Evolutionary conservation across 2,113 vertebrate species (phyloP).

Genomic region (Coturnix japonica): DNA sequence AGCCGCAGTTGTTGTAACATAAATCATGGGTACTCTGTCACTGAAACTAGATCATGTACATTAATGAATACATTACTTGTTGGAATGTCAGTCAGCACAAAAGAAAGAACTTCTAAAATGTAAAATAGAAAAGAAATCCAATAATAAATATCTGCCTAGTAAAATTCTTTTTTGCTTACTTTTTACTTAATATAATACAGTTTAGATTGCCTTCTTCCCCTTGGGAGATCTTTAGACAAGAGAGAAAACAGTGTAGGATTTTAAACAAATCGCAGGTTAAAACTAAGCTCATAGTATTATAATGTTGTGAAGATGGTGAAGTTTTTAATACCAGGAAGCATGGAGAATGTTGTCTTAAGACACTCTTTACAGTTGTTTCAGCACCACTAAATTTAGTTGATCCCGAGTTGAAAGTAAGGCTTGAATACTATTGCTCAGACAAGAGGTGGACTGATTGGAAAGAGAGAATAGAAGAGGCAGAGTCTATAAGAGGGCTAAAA

Average conservation of each 20-base stretch:
- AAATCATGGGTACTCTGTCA: neutral
- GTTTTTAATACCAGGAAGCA: neutral
- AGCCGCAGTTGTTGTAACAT: neutral
- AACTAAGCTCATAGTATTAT: neutral
- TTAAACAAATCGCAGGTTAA: neutral
- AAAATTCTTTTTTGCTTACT: neutral
- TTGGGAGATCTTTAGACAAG: neutral
- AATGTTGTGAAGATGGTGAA: neutral
- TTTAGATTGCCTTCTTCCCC: neutral
- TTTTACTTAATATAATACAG: neutral
- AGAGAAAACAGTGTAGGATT: neutral
- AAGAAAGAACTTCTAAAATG: neutral
- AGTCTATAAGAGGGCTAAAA: constrained; percentile 7
- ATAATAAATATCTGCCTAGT: neutral
- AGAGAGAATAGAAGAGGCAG: neutral
- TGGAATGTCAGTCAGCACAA: neutral
- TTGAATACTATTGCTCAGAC: neutral
- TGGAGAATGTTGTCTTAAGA: neutral
- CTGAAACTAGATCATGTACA: neutral
- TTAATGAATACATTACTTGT: neutral
- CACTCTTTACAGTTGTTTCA: neutral
- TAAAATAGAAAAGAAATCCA: neutral
- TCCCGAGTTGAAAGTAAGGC: neutral
- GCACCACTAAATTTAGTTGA: neutral
- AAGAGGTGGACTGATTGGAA: neutral